phyloP scores from a whole-genome alignment of 1,140 invertebrate species.

The Diploscapter pachys region DNA sequence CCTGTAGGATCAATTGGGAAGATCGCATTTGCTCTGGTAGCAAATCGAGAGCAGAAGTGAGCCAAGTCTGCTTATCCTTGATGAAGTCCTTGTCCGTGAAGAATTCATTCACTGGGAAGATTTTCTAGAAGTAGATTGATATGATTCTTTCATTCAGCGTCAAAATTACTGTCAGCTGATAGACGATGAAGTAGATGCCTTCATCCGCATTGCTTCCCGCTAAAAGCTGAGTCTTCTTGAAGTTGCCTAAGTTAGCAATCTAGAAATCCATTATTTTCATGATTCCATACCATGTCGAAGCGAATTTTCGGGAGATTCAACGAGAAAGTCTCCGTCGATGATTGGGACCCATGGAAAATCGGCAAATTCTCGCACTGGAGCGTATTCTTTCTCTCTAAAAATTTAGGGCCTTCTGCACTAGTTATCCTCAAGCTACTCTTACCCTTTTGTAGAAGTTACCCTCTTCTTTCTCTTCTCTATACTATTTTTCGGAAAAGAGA shows the following conservation, averaged over 20 bases:
- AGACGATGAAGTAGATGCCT: conserved; percentile 58
- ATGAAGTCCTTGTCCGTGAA: conserved; percentile 56
- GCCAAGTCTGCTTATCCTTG: conserved; percentile 49
- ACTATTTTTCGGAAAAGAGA: too few relatives aligned
- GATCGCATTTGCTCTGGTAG: conserved; percentile 56
- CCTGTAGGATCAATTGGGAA: conserved; percentile 49
- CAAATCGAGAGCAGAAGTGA: conserved; percentile 50
- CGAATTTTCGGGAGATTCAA: conserved; percentile 76
- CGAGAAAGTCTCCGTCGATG: conserved; percentile 87
- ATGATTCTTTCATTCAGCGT: neutral
- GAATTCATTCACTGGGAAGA: conserved; percentile 56
- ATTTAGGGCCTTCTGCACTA: neutral
- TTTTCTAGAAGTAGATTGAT: conserved; percentile 42
- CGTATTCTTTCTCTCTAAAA: conserved; percentile 56
- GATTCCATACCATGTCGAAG: conserved; percentile 60
- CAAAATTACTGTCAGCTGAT: conserved; percentile 49
- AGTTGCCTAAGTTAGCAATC: conserved; percentile 69
- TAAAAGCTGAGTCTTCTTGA: conserved; percentile 89
- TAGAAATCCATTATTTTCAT: neutral
- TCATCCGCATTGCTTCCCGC: conserved; percentile 75
- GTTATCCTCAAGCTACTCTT: too few relatives aligned
- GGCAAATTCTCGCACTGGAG: conserved; percentile 57
- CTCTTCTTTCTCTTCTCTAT: too few relatives aligned
- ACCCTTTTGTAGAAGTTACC: too few relatives aligned
- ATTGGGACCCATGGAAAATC: conserved; percentile 87